Evolutionary conservation across 1,140 invertebrate species (phyloP), one percentile per base, ranked within the genome.

Genomic region (Zaprionus gabonicus): DNA sequence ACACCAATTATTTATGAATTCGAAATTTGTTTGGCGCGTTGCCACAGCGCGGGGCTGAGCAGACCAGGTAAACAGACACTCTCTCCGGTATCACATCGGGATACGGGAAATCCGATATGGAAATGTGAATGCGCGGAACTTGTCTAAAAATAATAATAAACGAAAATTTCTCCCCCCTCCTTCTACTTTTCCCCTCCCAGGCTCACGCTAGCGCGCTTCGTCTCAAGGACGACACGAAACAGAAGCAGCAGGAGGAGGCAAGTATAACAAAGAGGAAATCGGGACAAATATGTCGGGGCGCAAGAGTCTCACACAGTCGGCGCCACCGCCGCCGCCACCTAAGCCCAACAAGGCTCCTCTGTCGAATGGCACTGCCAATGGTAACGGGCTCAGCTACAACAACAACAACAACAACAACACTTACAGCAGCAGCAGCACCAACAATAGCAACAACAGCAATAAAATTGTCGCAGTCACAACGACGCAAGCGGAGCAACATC

Each of bases 311-410:
- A 87, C 78, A 92, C 91, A 92, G 85, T 88, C 91, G 91, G 91
- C 87, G 67, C 92, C 92, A 55, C 92, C 92, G 64, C 91, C 92
- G 76, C 92, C 92, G 78, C 92, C 92, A 20, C 92, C 92, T 67
- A 93, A 93, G 81, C 92, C 92, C 65, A 81, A 71, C 41, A 92
- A 92, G 80, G 70, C 64, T 12, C 72, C 68, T 51, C 65, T 71
- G 34, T 69, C 73, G 74, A 80, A 88, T 80, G 78, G 78, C 58
- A 76, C 71, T 58, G 59, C 41, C 55, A 65, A 55, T 69, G 63
- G 31, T 34, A 80, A 34, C 31, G 31, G 31, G 31, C 31, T 34
- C 9, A 34, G 41, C 68, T 69, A 36, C 46, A 73, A 23, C 55
- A 74, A 67, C 70, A 76, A 41, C 70, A 76, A 41, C 66, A 78